A percentile compares a stretch with the other conserved stretches of the same genome.
Evolutionary conservation across 2,888 invertebrate genomes (phyloP).

Genomic region (Drosophila anomalata): DNA sequence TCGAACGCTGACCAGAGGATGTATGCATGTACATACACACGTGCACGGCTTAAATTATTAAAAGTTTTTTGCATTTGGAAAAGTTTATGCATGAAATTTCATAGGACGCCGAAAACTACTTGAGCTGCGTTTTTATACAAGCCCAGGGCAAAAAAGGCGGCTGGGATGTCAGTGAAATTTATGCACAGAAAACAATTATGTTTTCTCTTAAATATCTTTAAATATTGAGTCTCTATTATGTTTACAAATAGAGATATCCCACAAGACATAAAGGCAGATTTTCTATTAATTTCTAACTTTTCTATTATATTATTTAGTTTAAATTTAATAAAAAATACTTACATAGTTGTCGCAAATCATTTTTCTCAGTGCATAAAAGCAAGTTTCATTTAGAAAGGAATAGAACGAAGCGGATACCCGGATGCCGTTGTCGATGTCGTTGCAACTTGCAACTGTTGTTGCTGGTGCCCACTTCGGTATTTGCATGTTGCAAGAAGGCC

Average conservation of each 20-base stretch:
- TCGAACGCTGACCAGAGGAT: conserved; percentile 32
- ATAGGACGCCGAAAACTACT: conserved; percentile 69
- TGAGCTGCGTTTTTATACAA: conserved; percentile 54
- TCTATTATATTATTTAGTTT: no score
- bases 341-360: neutral
- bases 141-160: conserved; percentile 9
- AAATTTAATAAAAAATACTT: no score
- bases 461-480: conserved; percentile 40
- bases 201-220: neutral
- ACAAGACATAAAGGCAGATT: no score
- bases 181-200: neutral
- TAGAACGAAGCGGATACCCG: conserved; percentile 40
- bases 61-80: conserved; percentile 74
- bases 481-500: conserved; percentile 55
- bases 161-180: neutral
- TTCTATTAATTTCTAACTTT: no score
- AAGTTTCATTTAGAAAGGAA: conserved; percentile 47
- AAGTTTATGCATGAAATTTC: conserved; percentile 80
- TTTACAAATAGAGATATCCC: no score
- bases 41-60: conserved; percentile 77
- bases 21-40: conserved; percentile 50
- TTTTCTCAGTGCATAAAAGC: conserved; percentile 29
- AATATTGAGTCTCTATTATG: neutral
- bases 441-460: conserved; percentile 23
- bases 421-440: conserved; percentile 35